Evolutionary conservation across 2,113 vertebrate genomes (phyloP).

Genomic region (Electrona antarctica): DNA sequence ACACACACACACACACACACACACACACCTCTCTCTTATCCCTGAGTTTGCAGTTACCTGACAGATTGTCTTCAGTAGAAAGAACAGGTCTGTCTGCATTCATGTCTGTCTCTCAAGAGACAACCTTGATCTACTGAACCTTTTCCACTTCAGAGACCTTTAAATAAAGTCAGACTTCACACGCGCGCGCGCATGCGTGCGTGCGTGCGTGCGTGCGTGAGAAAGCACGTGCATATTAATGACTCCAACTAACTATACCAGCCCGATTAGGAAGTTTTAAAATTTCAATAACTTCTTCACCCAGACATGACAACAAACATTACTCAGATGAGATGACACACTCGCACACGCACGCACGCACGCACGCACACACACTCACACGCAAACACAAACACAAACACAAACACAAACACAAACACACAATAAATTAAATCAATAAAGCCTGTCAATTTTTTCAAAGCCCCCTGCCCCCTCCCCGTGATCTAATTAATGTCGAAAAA

Average conservation of each 20-base stretch:
- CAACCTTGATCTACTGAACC: constrained; percentile 38
- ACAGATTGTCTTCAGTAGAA: too few relatives aligned
- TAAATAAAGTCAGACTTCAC: too few relatives aligned
- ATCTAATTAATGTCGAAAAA: constrained; percentile 75
- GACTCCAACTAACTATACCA: too few relatives aligned
- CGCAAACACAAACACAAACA: too few relatives aligned
- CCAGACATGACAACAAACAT: constrained; percentile 40
- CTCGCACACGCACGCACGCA: constrained; percentile 21
- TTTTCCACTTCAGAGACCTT: not conserved
- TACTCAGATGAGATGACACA: too few relatives aligned
- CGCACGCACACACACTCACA: too few relatives aligned
- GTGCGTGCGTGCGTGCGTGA: too few relatives aligned
- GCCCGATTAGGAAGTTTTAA: too few relatives aligned
- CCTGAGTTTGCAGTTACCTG: not conserved
- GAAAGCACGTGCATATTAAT: too few relatives aligned
- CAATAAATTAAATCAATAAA: not conserved
- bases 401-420: too few relatives aligned
- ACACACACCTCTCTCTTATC: not conserved
- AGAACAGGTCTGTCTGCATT: not conserved
- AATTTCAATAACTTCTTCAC: not conserved
- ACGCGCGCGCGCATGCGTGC: too few relatives aligned
- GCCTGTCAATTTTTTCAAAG: constrained; percentile 71
- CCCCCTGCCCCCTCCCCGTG: not conserved
- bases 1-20: constrained; percentile 2
- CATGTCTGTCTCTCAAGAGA: not conserved